Base-by-base conservation (phyloP, 1,140 invertebrate genomes). In the Lanistes nyassanus region DNA sequence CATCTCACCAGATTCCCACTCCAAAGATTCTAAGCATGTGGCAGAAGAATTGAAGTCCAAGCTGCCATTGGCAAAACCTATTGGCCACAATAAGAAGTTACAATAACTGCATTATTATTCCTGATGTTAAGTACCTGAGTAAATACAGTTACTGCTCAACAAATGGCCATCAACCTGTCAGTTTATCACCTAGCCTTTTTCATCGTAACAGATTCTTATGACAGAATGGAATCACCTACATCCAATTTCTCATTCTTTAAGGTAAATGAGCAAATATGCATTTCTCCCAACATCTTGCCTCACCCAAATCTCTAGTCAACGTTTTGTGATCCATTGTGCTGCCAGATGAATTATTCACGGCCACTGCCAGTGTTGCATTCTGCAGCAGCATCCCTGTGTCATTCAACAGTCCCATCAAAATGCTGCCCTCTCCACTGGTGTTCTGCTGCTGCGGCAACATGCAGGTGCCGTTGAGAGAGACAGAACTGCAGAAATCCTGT, bases 351-450 rank as follows among this genome's bases (percentile, higher is more conserved):
- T 23, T 74, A 51, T 77, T 66, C 31, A 75, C 70, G n/a, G 79
- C 76, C 11, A 80, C 64, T 34, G 84, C 83, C 77, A 87, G 74
- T 5, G 83, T 83, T 5, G 80, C 84, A 80, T 87, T 86, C 75
- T 86, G 84, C 53, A 87, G 79, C 55, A 86, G 76, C 42, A 77
- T 79, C 51, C 73, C 75, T 51, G 51, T 73, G 47, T 80, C 67
- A 60, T 72, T 78, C 51, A 66, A n/a, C 56, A 64, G 58, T 7
- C 75, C 64, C 23, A 31, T 53, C 31, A 70, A 16, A 21, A 23
- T 47, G 51, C 51, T 34, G 47, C 37, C 4, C 26, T 60, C 70
- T 26, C 55, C 31, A 3, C 37, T 5, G 11, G 65, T n/a, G 55
- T 42, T 67, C 36, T 72, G 55, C 55, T 36, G 23, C 51, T 72